A percentile compares a stretch with the other conserved stretches of the same genome.
These are phyloP conservation scores for Entelurus aequoreus DNA, from an alignment of 2,113 vertebrate species.

Conservation along the genomic window DNA sequence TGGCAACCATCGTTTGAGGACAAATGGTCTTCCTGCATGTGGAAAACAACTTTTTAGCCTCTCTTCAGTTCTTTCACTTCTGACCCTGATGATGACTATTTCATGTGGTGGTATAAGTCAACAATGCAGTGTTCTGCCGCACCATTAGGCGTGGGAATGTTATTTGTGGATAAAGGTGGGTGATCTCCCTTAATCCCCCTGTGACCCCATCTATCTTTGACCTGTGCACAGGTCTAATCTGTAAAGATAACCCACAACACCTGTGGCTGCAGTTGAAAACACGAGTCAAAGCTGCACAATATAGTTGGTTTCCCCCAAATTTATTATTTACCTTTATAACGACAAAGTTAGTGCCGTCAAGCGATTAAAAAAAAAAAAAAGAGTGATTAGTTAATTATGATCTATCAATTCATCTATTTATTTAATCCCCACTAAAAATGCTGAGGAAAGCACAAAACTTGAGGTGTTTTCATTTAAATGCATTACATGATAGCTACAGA, in stretches of 20 bases:
- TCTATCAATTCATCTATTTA: too few relatives aligned
- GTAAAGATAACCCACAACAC: neutral
- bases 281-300: conserved; percentile 10
- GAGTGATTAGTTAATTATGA: too few relatives aligned
- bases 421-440: too few relatives aligned
- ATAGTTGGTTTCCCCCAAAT: neutral
- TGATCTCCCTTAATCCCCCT: neutral
- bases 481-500: too few relatives aligned
- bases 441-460: too few relatives aligned
- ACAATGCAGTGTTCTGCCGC: neutral
- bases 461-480: too few relatives aligned
- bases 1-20: conserved; percentile 8
- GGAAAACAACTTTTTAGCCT: too few relatives aligned
- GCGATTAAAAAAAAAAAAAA: too few relatives aligned
- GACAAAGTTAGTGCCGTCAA: too few relatives aligned
- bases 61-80: neutral
- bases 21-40: neutral
- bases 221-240: neutral
- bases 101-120: neutral
- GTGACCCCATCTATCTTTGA: neutral
- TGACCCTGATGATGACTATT: neutral
- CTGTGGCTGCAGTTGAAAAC: neutral
- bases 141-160: neutral
- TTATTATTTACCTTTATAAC: too few relatives aligned
- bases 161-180: neutral